phyloP scores from a whole-genome alignment of 53 echinoderm and acorn worm species.

The Paracentrotus lividus region DNA sequence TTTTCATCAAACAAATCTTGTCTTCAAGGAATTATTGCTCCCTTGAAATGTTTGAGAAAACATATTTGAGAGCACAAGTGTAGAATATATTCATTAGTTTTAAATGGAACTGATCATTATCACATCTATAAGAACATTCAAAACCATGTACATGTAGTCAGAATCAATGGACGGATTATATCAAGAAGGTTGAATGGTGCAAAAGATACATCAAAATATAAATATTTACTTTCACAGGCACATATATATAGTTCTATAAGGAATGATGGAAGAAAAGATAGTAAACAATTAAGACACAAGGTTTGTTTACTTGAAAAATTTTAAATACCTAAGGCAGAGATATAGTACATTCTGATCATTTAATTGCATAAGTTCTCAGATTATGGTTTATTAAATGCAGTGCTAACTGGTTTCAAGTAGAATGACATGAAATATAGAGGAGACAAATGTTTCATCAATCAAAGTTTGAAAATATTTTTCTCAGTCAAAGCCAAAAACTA shows the following conservation, averaged over 20 bases:
- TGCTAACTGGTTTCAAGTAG: no score
- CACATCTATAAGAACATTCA: background rate
- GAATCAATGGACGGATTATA: background rate
- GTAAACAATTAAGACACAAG: background rate
- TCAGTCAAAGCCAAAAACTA: background rate
- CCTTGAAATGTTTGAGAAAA: background rate
- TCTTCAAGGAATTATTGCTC: background rate
- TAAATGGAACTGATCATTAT: background rate
- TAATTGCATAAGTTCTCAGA: background rate
- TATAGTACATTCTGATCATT: slow-evolving; percentile 1
- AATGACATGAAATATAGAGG: no score
- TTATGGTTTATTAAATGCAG: background rate
- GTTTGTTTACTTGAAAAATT: background rate
- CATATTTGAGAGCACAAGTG: background rate
- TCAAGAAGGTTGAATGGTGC: background rate
- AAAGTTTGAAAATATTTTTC: background rate
- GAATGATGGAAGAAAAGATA: slow-evolving; percentile 10
- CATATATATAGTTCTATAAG: background rate
- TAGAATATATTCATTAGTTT: background rate
- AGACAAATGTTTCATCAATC: background rate
- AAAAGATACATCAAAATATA: background rate
- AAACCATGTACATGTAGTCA: background rate
- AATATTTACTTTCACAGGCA: background rate
- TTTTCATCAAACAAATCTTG: background rate
- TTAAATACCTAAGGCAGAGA: background rate